Evolutionary conservation across 2,797 vertebrate genomes (phyloP).

Genomic region (Syndactyla subalaris): DNA sequence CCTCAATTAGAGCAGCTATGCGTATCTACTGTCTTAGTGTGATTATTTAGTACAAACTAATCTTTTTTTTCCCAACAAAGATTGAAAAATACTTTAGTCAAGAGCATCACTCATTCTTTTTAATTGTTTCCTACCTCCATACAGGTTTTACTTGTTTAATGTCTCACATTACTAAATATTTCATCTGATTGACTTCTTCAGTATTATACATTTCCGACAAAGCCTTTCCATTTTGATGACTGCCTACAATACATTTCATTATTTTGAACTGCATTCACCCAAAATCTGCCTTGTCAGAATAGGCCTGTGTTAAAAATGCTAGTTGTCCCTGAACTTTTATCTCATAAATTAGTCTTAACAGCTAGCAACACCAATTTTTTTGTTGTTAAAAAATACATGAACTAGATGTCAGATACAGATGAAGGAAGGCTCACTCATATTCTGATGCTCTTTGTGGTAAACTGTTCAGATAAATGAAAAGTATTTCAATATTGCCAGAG

Average conservation of each 20-base stretch:
- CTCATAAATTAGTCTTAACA: not conserved
- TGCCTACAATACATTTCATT: not conserved
- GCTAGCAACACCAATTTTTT: not conserved
- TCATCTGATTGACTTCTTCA: not conserved
- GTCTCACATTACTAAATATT: not conserved
- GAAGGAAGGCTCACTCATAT: not conserved
- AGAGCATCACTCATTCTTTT: not conserved
- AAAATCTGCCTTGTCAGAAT: not conserved
- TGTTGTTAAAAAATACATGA: not conserved
- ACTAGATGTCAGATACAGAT: not conserved
- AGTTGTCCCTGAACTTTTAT: not conserved
- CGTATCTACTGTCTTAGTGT: not conserved
- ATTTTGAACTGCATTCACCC: not conserved
- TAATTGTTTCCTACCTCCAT: not conserved
- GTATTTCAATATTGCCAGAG: not conserved
- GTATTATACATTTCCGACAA: not conserved
- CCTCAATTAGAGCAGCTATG: constrained; percentile 9
- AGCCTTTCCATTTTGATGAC: not conserved
- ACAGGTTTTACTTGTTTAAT: not conserved
- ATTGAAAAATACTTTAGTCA: not conserved
- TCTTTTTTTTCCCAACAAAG: not conserved
- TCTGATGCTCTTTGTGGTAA: not conserved
- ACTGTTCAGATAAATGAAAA: not conserved
- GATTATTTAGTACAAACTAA: not conserved
- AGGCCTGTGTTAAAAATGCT: not conserved